Evolutionary conservation across 2,797 vertebrate species (phyloP).

Genomic region (Danio choprae): DNA sequence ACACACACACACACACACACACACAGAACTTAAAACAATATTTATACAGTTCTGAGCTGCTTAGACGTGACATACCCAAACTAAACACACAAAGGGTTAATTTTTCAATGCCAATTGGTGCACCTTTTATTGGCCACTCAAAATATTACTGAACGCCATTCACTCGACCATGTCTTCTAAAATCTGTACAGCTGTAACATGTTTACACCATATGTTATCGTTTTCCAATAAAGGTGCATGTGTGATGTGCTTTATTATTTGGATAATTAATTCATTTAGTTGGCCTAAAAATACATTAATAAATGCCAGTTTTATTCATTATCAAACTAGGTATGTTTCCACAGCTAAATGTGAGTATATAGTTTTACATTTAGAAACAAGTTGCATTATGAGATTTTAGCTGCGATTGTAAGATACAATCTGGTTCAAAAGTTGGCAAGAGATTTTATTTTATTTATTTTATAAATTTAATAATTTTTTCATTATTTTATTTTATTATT

Average conservation of each 20-base stretch:
- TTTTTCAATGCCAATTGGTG: background rate
- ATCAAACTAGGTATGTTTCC: too few relatives aligned
- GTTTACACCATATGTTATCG: background rate
- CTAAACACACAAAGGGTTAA: slow-evolving; percentile 11
- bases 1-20: slow-evolving; percentile 44
- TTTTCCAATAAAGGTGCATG: background rate
- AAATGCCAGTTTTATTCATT: too few relatives aligned
- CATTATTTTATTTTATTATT: too few relatives aligned
- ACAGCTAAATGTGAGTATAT: too few relatives aligned
- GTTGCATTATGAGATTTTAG: too few relatives aligned
- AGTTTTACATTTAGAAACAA: too few relatives aligned
- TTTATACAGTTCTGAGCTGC: slow-evolving; percentile 42
- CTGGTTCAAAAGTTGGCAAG: too few relatives aligned
- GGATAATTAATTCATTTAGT: too few relatives aligned
- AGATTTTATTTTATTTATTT: too few relatives aligned
- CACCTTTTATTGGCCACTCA: slow-evolving; percentile 23
- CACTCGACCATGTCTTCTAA: background rate
- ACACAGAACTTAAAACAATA: slow-evolving; percentile 38
- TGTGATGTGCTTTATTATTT: background rate
- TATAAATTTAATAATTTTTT: too few relatives aligned
- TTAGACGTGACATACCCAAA: slow-evolving; percentile 36
- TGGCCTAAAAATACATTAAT: too few relatives aligned
- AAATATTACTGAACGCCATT: slow-evolving; percentile 6
- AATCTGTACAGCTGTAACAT: background rate
- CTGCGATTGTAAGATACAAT: too few relatives aligned